phyloP scores from a whole-genome alignment of 37 sponge, comb jelly and placozoan genomes.

The Halisarca cf. caerulea region DNA sequence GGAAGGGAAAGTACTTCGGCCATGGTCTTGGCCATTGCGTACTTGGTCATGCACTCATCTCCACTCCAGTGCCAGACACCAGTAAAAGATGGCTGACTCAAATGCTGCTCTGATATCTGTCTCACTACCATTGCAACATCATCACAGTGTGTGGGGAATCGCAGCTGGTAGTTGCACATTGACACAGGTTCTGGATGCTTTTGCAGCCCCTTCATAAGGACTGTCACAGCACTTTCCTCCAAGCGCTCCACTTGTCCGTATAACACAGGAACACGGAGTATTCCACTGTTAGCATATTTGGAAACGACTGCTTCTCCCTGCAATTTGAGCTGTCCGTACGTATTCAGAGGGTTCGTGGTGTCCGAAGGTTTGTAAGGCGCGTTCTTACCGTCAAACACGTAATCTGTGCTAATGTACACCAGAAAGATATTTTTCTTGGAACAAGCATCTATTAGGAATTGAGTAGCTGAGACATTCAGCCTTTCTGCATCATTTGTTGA shows the following conservation, averaged over 20 bases:
- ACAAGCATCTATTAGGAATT: conserved; percentile 46
- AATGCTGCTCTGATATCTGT: conserved; percentile 43
- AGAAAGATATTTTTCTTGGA: conserved; percentile 18
- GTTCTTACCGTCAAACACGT: conserved; percentile 82
- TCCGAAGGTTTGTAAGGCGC: conserved; percentile 71
- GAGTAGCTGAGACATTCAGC: conserved; percentile 74
- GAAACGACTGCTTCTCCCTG: conserved; percentile 63
- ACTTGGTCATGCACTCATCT: conserved; percentile 74
- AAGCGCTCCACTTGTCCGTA: conserved; percentile 74
- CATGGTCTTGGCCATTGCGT: conserved; percentile 70
- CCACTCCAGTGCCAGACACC: conserved; percentile 84
- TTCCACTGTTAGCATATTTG: conserved; percentile 23
- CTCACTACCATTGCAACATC: conserved; percentile 77
- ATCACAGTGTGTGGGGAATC: conserved; percentile 77
- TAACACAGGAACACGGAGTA: conserved; percentile 79
- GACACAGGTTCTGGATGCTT: conserved; percentile 30
- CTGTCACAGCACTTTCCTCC: conserved; percentile 84
- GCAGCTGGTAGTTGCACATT: conserved; percentile 74
- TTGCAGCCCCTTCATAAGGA: conserved; percentile 53
- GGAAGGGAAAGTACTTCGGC: conserved; percentile 62
- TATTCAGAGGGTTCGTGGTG: conserved; percentile 75
- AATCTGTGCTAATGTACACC: conserved; percentile 85
- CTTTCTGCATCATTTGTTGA: conserved; percentile 27
- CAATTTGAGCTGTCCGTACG: conserved; percentile 69
- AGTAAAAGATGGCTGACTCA: conserved; percentile 3